Base-by-base conservation (phyloP, 2,113 vertebrate genomes). In the Istiophorus platypterus region DNA sequence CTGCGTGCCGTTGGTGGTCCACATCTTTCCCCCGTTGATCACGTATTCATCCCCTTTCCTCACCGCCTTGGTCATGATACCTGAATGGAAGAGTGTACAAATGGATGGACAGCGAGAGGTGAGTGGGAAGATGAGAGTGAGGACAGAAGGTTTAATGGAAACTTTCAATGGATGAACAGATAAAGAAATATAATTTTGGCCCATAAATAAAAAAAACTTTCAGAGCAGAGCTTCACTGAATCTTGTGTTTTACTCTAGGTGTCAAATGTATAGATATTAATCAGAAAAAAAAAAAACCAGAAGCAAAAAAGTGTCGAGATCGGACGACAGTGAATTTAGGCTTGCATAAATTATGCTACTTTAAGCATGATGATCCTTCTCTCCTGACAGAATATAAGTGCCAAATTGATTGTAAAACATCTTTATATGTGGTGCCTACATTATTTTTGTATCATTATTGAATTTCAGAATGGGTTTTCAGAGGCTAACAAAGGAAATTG, bases 1-100 rank as follows among this genome's bases (percentile, higher is more conserved):
- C 85, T 96, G 95, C 70, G 90, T 91, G 2, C 96, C 94, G 0
- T 84, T 95, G 0, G 95, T 96, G 29, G 93, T 96, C 96, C 96
- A 97, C 95, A 96, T 97, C 86, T 97, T 97, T 1, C 96, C 94
- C 0, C 96, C 96, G 18, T 95, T 96, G 78, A 97, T 94, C 45
- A 97, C 72, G 14, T 93, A 96, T 2, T 97, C 96, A 56, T 96
- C 83, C 0, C 95, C 96, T 80, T 96, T 94, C 64, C 86, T 95
- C 71, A 96, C 93, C 0, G 96, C 96, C 17, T 89, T 96, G 0
- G 95, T 97, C 86, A 92, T 94, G 62, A 96, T 97, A 85, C 75
- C 97, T 97, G 72, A 26, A 82, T 56, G 9, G 18, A 58, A 11
- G 45, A 58, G 37, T 4, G 29, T 39, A 24, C n/a, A 8, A 47